Evolutionary conservation across 2,797 vertebrate genomes (phyloP).

Genomic region (Epinephelus malabaricus): DNA sequence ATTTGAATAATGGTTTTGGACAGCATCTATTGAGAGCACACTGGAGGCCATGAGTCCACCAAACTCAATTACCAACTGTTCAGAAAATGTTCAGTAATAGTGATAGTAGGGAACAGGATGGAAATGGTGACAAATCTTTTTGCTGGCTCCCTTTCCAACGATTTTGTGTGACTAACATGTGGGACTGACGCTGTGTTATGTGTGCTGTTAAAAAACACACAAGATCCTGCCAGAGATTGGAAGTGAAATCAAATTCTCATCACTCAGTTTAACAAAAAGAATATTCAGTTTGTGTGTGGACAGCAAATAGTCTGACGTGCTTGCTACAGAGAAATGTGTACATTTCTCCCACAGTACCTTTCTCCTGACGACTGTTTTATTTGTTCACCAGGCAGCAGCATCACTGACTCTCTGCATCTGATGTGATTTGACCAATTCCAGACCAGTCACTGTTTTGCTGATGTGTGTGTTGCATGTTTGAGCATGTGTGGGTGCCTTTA

Average conservation of each 20-base stretch:
- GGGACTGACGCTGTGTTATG: conserved; percentile 12
- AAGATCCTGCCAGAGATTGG: conserved; percentile 10
- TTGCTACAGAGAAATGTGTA: conserved; percentile 4
- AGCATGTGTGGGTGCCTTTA: not conserved
- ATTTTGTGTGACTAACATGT: conserved; percentile 22
- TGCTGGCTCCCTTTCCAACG: conserved; percentile 19
- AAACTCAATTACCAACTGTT: conserved; percentile 73
- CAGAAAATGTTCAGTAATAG: conserved; percentile 54
- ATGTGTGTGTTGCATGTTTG: conserved; percentile 7
- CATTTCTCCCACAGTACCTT: conserved; percentile 14
- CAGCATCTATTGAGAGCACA: conserved; percentile 61
- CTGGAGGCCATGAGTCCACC: conserved; percentile 56
- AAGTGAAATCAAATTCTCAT: conserved; percentile 38
- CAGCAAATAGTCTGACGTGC: conserved; percentile 11
- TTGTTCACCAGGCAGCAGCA: conserved; percentile 34
- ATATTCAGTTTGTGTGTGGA: conserved; percentile 33
- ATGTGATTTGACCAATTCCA: conserved; percentile 32
- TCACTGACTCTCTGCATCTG: conserved; percentile 29
- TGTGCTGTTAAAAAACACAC: conserved; percentile 9
- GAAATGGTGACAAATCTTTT: conserved; percentile 50
- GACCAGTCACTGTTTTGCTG: conserved; percentile 7
- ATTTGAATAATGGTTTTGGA: conserved; percentile 72
- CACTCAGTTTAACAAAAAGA: conserved; percentile 24
- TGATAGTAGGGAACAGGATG: conserved; percentile 29
- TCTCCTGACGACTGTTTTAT: conserved; percentile 42